phyloP scores from a whole-genome alignment of 2,888 invertebrate species.

The Calephelis perditalis region DNA sequence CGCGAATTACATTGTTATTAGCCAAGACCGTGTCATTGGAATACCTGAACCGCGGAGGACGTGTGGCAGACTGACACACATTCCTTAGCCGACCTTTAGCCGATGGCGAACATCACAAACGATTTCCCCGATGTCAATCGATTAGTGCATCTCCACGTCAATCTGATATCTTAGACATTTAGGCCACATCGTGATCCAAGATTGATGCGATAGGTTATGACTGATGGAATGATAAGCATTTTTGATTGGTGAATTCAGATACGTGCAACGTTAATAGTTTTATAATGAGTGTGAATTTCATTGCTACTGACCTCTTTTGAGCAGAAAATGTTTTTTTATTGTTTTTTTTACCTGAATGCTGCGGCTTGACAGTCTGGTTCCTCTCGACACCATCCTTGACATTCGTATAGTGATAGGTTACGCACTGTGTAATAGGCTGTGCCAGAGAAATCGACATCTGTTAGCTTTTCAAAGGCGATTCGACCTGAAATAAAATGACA shows the following conservation, averaged over 20 bases:
- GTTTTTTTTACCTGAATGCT: slow-evolving; percentile 81
- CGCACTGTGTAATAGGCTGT: slow-evolving; percentile 95
- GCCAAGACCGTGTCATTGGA: slow-evolving; percentile 56
- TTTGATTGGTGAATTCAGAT: slow-evolving; percentile 35
- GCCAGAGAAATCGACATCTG: slow-evolving; percentile 93
- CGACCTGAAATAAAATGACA: slow-evolving; percentile 79
- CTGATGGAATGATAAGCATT: slow-evolving; percentile 55
- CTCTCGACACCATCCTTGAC: slow-evolving; percentile 96
- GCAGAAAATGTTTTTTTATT: neutral
- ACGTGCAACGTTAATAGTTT: slow-evolving; percentile 1
- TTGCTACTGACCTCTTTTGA: neutral
- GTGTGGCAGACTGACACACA: slow-evolving; percentile 64
- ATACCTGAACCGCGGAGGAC: slow-evolving; percentile 48
- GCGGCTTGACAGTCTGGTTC: slow-evolving; percentile 95
- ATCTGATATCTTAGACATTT: slow-evolving; percentile 63
- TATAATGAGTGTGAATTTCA: slow-evolving; percentile 14
- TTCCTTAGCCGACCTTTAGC: slow-evolving; percentile 43
- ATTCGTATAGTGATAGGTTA: slow-evolving; percentile 94
- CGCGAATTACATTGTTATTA: slow-evolving; percentile 61
- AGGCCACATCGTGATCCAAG: slow-evolving; percentile 62
- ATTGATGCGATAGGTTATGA: slow-evolving; percentile 50
- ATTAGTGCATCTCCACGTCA: slow-evolving; percentile 65
- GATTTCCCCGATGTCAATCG: slow-evolving; percentile 37
- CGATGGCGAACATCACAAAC: slow-evolving; percentile 25
- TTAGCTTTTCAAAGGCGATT: slow-evolving; percentile 95